Percentiles rank a stretch among this genome's conserved stretches.
These are phyloP conservation scores for Leucophenga montana DNA, from an alignment of 2,888 invertebrate species.

Conservation along the genomic window DNA sequence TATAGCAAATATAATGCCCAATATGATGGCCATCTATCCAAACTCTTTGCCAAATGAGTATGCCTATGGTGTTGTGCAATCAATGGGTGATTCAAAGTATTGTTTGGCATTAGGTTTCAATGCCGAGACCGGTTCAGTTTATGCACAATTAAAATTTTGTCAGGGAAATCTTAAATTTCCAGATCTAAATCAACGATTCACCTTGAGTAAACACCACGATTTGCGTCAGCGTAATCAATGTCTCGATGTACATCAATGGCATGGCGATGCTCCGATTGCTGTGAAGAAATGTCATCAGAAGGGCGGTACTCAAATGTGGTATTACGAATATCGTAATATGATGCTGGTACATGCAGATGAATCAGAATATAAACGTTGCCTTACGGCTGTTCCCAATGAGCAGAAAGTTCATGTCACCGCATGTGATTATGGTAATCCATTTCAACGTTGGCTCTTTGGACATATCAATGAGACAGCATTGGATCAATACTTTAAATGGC, in stretches of 20 bases:
- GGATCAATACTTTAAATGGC: constrained; percentile 49
- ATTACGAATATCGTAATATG: constrained; percentile 79
- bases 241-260: constrained; percentile 78
- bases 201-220: constrained; percentile 63
- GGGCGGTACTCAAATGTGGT: constrained; percentile 94
- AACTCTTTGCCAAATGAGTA: constrained; percentile 87
- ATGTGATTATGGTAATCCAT: constrained; percentile 74
- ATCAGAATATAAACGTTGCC: constrained; percentile 77
- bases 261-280: too few species aligned
- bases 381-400: constrained; percentile 79
- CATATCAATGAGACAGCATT: constrained; percentile 58
- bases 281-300: constrained; percentile 83
- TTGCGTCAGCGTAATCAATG: constrained; percentile 79
- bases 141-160: constrained; percentile 54
- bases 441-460: constrained; percentile 68
- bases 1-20: constrained; percentile 91
- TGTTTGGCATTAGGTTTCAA: constrained; percentile 79
- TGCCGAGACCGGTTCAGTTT: constrained; percentile 62
- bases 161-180: constrained; percentile 59
- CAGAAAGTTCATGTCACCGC: neutral
- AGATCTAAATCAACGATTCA: constrained; percentile 61
- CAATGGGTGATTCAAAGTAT: constrained; percentile 76
- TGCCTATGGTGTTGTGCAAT: constrained; percentile 84
- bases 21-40: constrained; percentile 89
- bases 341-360: constrained; percentile 54